Evolutionary conservation across 2,888 invertebrate genomes (phyloP).

Genomic region (Rotaria magnacalcarata): DNA sequence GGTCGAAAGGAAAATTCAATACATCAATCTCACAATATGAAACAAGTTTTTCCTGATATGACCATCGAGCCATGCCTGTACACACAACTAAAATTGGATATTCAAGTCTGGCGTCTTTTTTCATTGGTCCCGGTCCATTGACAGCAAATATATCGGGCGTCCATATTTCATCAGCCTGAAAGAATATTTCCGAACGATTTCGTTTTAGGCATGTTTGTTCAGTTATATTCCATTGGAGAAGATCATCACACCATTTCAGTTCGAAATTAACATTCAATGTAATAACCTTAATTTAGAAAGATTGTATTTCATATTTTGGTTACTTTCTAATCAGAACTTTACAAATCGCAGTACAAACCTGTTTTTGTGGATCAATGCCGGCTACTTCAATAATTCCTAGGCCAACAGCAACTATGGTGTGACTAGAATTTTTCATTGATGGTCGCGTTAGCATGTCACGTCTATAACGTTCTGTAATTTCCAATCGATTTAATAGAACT

Average conservation of each 20-base stretch:
- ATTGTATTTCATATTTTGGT: no score
- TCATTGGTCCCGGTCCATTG: neutral
- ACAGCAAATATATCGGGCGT: slow-evolving; percentile 43
- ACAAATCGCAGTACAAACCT: neutral
- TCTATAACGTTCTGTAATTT: neutral
- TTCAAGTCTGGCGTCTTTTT: slow-evolving; percentile 37
- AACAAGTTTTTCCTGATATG: slow-evolving; percentile 40
- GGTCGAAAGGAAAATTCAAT: slow-evolving; percentile 44
- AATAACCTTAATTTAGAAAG: neutral
- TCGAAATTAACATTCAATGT: slow-evolving; percentile 25
- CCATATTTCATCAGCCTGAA: slow-evolving; percentile 41
- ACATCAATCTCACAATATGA: slow-evolving; percentile 43
- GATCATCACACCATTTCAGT: slow-evolving; percentile 36
- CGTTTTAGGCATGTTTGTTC: slow-evolving; percentile 37
- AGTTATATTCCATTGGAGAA: slow-evolving; percentile 43
- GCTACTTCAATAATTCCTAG: slow-evolving; percentile 24
- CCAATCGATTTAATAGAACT: neutral
- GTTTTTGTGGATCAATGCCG: slow-evolving; percentile 10
- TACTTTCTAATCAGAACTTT: no score
- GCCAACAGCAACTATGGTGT: neutral
- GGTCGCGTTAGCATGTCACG: neutral
- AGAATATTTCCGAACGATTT: slow-evolving; percentile 34
- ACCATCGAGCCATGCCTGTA: slow-evolving; percentile 39
- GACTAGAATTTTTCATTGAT: neutral
- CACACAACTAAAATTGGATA: slow-evolving; percentile 40